phyloP scores from a whole-genome alignment of 2,113 vertebrate species.

The Cettia cetti region DNA sequence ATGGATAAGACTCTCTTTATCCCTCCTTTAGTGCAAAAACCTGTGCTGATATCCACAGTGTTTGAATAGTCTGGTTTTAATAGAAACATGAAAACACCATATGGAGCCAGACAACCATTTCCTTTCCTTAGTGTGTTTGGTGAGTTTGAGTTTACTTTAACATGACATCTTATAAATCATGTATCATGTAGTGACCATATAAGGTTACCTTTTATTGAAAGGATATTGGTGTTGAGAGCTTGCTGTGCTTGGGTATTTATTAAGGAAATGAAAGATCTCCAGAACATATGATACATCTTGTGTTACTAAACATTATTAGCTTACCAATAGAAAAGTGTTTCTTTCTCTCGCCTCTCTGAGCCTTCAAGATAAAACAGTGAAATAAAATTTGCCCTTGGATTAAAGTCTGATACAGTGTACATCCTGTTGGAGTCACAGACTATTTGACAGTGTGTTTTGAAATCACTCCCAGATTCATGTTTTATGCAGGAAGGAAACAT shows the following conservation, averaged over 20 bases:
- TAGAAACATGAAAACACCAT: slow-evolving; percentile 58
- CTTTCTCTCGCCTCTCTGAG: neutral
- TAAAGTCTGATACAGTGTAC: slow-evolving; percentile 31
- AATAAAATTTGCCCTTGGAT: slow-evolving; percentile 58
- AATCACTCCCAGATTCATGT: slow-evolving; percentile 65
- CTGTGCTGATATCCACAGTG: neutral
- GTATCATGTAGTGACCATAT: slow-evolving; percentile 58
- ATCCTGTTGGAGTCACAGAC: slow-evolving; percentile 43
- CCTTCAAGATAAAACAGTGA: slow-evolving; percentile 30
- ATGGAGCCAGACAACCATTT: slow-evolving; percentile 59
- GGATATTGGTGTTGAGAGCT: slow-evolving; percentile 56
- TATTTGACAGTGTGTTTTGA: slow-evolving; percentile 49
- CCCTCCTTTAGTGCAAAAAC: slow-evolving; percentile 4
- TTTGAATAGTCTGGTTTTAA: slow-evolving; percentile 60
- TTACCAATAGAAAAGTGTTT: slow-evolving; percentile 43
- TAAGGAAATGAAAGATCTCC: slow-evolving; percentile 65
- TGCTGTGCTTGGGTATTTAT: slow-evolving; percentile 45
- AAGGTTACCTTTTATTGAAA: slow-evolving; percentile 66
- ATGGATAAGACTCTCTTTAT: slow-evolving; percentile 29
- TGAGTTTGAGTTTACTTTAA: slow-evolving; percentile 54
- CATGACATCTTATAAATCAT: slow-evolving; percentile 70
- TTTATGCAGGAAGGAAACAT: slow-evolving; percentile 72
- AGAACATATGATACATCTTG: neutral
- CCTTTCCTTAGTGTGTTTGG: slow-evolving; percentile 33
- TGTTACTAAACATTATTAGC: slow-evolving; percentile 35